A percentile compares a stretch with the other conserved stretches of the same genome.
These are phyloP conservation scores for Fabriciana adippe DNA, from an alignment of 2,888 invertebrate species.

Conservation along the genomic window DNA sequence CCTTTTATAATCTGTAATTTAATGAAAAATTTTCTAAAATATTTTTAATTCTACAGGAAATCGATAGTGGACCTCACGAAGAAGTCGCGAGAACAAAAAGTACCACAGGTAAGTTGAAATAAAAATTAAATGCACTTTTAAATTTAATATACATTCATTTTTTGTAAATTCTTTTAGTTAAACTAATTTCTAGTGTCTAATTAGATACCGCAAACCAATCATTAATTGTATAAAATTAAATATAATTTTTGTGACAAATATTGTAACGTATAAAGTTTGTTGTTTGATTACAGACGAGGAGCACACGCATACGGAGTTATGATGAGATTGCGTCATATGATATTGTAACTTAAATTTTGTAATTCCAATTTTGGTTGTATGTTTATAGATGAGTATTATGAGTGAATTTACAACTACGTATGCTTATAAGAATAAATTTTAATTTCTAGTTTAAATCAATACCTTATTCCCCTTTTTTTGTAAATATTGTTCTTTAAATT, in stretches of 20 bases:
- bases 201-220: too few relatives aligned
- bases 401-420: constrained; percentile 20
- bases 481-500: constrained; percentile 40
- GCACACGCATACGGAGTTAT: constrained; percentile 71
- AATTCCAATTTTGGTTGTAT: constrained; percentile 46
- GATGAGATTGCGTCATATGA: constrained; percentile 54
- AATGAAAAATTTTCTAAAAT: background rate
- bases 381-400: constrained; percentile 36
- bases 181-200: too few relatives aligned
- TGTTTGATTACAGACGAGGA: constrained; percentile 58
- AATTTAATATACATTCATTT: constrained; percentile 1
- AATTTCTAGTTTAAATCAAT: constrained; percentile 22
- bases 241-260: too few relatives aligned
- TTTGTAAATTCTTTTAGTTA: background rate
- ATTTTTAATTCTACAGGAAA: constrained; percentile 54
- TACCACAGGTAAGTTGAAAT: constrained; percentile 46
- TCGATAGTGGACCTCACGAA: constrained; percentile 47
- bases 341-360: constrained; percentile 43
- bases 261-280: background rate
- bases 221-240: too few relatives aligned
- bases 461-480: constrained; percentile 32
- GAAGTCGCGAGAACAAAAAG: constrained; percentile 38
- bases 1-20: background rate
- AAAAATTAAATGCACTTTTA: background rate
- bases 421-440: constrained; percentile 20